Evolutionary conservation across 2,888 invertebrate genomes (phyloP).

Genomic region (Limnephilus auricula): DNA sequence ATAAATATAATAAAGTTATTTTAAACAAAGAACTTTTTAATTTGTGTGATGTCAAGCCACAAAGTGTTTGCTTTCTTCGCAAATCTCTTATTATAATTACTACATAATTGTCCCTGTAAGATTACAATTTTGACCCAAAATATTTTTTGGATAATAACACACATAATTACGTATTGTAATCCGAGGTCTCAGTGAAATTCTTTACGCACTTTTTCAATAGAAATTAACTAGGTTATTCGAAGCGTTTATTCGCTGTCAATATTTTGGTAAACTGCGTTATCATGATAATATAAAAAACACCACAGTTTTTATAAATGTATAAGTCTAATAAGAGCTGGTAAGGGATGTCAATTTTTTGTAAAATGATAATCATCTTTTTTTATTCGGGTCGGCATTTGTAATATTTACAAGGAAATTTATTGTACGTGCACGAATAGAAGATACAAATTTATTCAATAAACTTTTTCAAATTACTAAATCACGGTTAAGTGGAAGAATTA

Average conservation of each 20-base stretch:
- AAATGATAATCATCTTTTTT: neutral
- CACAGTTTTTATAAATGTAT: neutral
- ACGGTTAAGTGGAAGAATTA: no score
- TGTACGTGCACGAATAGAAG: neutral
- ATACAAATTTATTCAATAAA: neutral
- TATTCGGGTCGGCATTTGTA: neutral
- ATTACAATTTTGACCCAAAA: no score
- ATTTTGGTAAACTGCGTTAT: neutral
- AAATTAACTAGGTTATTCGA: neutral
- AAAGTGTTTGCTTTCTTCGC: no score
- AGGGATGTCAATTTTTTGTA: neutral
- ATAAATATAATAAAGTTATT: no score
- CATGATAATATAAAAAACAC: neutral
- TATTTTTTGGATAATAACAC: neutral
- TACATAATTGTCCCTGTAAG: no score
- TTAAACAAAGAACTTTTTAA: no score
- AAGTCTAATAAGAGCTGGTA: neutral
- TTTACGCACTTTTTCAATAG: neutral
- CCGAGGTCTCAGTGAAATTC: neutral
- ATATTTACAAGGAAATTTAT: neutral
- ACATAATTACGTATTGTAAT: neutral
- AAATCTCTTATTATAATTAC: no score
- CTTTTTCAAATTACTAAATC: no score
- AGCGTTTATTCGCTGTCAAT: slow-evolving; percentile 13
- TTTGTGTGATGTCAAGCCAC: no score